Base-by-base conservation (phyloP, 1,140 invertebrate genomes). In the Formica selysi region DNA sequence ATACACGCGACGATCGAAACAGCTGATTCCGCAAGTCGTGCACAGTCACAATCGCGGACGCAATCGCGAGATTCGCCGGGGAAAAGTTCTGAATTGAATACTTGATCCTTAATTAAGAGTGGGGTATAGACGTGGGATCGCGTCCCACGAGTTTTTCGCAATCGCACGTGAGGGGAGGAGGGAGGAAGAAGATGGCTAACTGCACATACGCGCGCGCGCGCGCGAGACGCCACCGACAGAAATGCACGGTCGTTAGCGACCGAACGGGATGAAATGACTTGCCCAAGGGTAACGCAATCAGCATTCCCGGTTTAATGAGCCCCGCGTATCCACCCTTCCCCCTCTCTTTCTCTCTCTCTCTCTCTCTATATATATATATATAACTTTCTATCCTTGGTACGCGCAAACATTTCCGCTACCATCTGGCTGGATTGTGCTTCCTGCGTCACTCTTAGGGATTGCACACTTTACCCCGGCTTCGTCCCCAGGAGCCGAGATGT, bases 271-370 rank as follows among this genome's bases (percentile, higher is more conserved):
- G 87, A 86, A 87, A 92, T 85, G 89, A 87, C 88, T 90, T 71
- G 89, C 86, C 88, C 81, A 88, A 87, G 89, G 91, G 86, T 93
- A 93, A 93, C 85, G 90, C 92, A 93, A 93, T 93, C 92, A 92
- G 91, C 92, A 92, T 93, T 93, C 91, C 88, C 87, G 67, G 90
- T 93, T 93, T 92, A 93, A 93, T 92, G 91, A 92, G 92, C 92
- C 89, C 87, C 76, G 59, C 59, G 81, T 92, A 91, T 92, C 73
- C 86, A 59, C 41, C 85, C 78, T 89, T 26, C 76, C 73, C 61
- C 67, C 80, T 2, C 48, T 16, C 74, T 74, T 74, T 80, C 86
- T 71, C 16, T 16, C 13, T 59, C 76, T 65, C 76, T 78, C 62
- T 86, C 62, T 86, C 41, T 11, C 22, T 22, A 0, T 0, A 22